Conservation (phyloP, 2,888 invertebrate genomes). For the Geotrupes spiniger region DNA sequence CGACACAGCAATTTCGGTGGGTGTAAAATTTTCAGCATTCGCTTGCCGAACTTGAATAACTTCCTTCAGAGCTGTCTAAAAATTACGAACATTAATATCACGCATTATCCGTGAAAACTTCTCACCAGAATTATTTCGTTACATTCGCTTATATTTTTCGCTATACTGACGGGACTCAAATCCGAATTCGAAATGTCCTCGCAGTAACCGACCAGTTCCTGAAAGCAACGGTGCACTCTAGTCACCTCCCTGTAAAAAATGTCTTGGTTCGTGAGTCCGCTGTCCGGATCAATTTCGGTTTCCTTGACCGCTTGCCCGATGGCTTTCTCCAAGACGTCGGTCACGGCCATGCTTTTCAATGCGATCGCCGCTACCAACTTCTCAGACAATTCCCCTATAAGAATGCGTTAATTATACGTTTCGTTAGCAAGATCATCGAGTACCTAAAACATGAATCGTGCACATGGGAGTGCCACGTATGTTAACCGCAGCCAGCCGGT, state of each 20-base stretch:
- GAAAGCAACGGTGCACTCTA: constrained; percentile 63
- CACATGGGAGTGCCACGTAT: constrained; percentile 51
- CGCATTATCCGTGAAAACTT: too few species aligned
- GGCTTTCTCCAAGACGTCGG: constrained; percentile 57
- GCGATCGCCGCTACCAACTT: constrained; percentile 73
- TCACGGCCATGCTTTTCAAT: constrained; percentile 62
- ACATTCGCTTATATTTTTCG: constrained; percentile 54
- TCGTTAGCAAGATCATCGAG: too few species aligned
- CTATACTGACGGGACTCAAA: constrained; percentile 56
- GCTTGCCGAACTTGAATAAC: constrained; percentile 63
- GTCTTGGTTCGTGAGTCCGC: constrained; percentile 66
- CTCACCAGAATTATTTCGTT: constrained; percentile 59
- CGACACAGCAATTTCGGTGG: constrained; percentile 45
- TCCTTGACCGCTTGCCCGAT: constrained; percentile 56
- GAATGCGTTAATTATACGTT: too few species aligned
- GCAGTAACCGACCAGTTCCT: constrained; percentile 59
- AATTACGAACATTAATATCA: constrained; percentile 9
- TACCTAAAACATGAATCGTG: constrained; percentile 52
- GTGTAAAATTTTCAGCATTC: constrained; percentile 54
- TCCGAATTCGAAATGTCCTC: constrained; percentile 61
- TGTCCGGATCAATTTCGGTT: constrained; percentile 48
- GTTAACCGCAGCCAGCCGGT: constrained; percentile 52
- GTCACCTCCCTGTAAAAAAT: constrained; percentile 72
- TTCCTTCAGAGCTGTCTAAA: constrained; percentile 61
- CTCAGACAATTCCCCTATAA: constrained; percentile 67